Evolutionary conservation across 2,888 invertebrate species (phyloP), one percentile per base, ranked within the genome.

Genomic region (Parnassius orleans): DNA sequence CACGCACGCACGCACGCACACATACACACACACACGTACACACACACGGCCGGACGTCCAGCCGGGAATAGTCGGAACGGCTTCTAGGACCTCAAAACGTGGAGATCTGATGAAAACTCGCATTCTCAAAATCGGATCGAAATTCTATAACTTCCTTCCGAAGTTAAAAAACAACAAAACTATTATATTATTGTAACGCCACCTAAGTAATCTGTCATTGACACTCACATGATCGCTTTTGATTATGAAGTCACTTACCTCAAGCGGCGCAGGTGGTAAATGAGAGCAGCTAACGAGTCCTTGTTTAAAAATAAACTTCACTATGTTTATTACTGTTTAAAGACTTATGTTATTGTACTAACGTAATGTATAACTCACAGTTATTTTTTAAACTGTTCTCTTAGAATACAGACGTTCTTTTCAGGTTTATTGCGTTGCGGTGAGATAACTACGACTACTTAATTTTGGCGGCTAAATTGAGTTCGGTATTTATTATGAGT

Each of bases 201-300:
- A 24, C 33, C 9, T 48, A 14, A 48, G 46, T 51, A 55, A 55
- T 63, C 54, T 58, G 63, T 50, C 53, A 41, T 41, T 46, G 58
- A 51, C 63, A 59, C 55, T 58, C 58, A 33, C 33, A 52, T 52
- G 57, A 42, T 52, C 47, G 50, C 55, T 46, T 24, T 50, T 43
- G 58, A 52, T 46, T 24, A 53, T 48, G 58, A 56, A 59, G 63
- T 63, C 59, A 55, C 55, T 56, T 63, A 55, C 63, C 55, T 59
- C 59, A 47, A 33, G 44, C 52, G 55, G 52, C 47, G 63, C 63
- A 59, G 63, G 59, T 56, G 63, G 63, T 46, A 59, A 59, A 55
- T 47, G 52, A 52, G 59, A 58, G 58, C 58, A 52, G 10, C n/a
- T 54, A 51, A 63, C 58, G 41, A 46, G 63, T 55, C 54, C 41